Conservation (phyloP, 2,888 invertebrate genomes). For the Rhagonycha lutea region DNA sequence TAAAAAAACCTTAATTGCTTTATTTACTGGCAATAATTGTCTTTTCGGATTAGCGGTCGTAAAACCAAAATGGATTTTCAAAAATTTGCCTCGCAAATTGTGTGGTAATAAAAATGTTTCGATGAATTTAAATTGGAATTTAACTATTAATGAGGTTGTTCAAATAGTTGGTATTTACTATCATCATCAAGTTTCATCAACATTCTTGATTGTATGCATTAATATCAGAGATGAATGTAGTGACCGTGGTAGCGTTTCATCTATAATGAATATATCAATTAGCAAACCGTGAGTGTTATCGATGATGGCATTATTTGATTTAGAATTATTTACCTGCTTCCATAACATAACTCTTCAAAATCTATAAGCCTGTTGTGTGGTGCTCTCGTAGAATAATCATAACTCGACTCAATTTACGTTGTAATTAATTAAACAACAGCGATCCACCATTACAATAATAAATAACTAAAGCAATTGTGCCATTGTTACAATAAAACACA, state of each 20-base stretch:
- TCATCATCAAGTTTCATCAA: constrained; percentile 20
- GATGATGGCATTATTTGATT: constrained; percentile 24
- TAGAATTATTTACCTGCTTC: constrained; percentile 5
- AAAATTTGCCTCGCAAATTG: not conserved
- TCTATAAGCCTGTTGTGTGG: not conserved
- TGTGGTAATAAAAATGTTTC: not conserved
- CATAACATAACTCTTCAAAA: not conserved
- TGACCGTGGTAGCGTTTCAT: constrained; percentile 12
- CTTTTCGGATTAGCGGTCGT: not conserved
- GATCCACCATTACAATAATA: not conserved
- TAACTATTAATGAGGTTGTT: not conserved
- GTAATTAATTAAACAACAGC: not conserved
- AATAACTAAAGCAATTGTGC: not conserved
- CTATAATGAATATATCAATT: constrained; percentile 37
- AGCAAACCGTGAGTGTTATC: constrained; percentile 19
- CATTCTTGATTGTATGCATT: constrained; percentile 26
- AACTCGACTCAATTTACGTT: not conserved
- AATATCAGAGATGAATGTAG: constrained; percentile 23
- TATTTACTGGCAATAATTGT: not conserved
- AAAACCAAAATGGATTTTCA: not conserved
- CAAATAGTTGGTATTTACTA: constrained; percentile 3
- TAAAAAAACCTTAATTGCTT: not conserved
- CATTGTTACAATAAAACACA: not conserved
- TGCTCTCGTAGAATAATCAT: not conserved
- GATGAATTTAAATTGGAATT: not conserved